Conservation (phyloP, 2,113 vertebrate species). For the Tupaia chinensis region DNA sequence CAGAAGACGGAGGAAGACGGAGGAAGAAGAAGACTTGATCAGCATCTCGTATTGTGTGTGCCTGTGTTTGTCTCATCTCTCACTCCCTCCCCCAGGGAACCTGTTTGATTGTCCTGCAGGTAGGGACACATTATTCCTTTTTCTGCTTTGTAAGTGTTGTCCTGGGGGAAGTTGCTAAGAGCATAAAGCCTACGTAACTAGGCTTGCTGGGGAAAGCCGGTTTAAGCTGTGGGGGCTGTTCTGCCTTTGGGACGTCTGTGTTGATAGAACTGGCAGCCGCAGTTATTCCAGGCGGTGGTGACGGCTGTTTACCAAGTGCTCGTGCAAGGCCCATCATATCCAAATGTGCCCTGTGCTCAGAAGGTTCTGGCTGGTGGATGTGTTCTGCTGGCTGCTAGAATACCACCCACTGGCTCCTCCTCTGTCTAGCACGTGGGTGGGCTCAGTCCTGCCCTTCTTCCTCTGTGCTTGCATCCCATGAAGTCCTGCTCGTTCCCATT, state of each 20-base stretch:
- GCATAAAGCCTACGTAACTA: background rate
- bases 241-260: background rate
- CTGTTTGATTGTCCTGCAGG: too few species aligned
- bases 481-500: background rate
- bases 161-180: background rate
- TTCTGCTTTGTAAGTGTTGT: background rate
- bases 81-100: too few species aligned
- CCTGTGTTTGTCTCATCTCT: too few species aligned
- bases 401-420: background rate
- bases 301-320: background rate
- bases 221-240: background rate
- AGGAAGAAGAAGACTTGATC: too few species aligned
- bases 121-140: background rate
- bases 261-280: background rate
- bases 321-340: background rate
- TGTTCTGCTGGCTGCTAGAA: background rate
- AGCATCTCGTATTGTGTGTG: too few species aligned
- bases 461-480: background rate
- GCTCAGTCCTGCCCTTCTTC: background rate
- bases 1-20: too few species aligned
- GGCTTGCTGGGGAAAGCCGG: background rate
- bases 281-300: background rate
- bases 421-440: background rate
- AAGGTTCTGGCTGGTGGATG: conserved; percentile 57
- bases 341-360: conserved; percentile 85